A percentile compares a stretch with the other conserved stretches of the same genome.
Evolutionary conservation across 2,888 invertebrate genomes (phyloP).

Genomic region (Bombyx huttoni): DNA sequence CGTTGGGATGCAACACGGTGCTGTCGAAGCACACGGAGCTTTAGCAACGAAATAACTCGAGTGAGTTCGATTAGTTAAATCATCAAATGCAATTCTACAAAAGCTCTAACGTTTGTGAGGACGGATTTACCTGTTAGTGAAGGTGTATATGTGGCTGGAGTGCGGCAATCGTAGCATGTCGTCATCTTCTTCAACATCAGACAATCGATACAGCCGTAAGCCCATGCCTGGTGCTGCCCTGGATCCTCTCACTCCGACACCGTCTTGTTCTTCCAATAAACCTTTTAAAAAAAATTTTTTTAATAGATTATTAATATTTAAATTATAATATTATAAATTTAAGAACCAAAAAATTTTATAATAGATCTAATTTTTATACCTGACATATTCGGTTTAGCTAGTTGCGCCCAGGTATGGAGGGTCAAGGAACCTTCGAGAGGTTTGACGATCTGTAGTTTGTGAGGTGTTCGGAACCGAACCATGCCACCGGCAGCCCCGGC

Average conservation of each 20-base stretch:
- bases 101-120: not conserved
- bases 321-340: not conserved
- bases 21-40: slow-evolving; percentile 47
- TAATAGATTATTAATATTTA: not conserved
- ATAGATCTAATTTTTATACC: slow-evolving; percentile 45
- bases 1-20: slow-evolving; percentile 91
- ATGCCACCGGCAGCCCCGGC: slow-evolving; percentile 53
- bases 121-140: slow-evolving; percentile 76
- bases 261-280: slow-evolving; percentile 90
- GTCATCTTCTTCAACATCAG: slow-evolving; percentile 84
- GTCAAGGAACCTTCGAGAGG: slow-evolving; percentile 95
- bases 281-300: slow-evolving; percentile 23
- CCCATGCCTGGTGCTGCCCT: slow-evolving; percentile 83
- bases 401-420: slow-evolving; percentile 93
- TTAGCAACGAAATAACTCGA: slow-evolving; percentile 3
- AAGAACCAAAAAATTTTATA: not conserved
- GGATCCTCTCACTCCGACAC: slow-evolving; percentile 88
- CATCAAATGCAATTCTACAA: not conserved
- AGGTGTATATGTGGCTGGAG: slow-evolving; percentile 86
- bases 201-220: slow-evolving; percentile 74
- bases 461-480: slow-evolving; percentile 82
- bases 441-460: slow-evolving; percentile 92
- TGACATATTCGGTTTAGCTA: slow-evolving; percentile 93
- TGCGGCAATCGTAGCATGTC: slow-evolving; percentile 83
- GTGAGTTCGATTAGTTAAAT: not conserved